Base-by-base conservation (phyloP, 2,113 vertebrate genomes). In the Prunella himalayana region DNA sequence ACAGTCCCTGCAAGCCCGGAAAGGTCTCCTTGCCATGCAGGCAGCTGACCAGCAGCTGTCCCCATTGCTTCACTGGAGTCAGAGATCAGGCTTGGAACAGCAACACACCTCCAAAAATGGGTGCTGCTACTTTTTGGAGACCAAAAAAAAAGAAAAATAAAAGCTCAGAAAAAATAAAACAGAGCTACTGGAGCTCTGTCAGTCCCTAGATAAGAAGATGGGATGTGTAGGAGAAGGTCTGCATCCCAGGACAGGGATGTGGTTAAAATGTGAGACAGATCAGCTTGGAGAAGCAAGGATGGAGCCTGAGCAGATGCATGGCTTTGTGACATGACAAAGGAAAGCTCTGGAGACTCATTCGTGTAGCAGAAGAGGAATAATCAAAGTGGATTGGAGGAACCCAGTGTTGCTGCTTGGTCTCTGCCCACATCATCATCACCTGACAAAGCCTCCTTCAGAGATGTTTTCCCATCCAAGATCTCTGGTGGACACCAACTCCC, bases 1-100 rank as follows among this genome's bases (percentile, higher is more conserved):
- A 13, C 0, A 18, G 25, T 6, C 35, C 17, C 17, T 4, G 81
- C 30, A 22, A 19, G 20, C 41, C 28, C 3, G 22, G 56, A 9
- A 18, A 28, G 24, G 13, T 7, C 4, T 24, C 57, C 77, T 30
- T 95, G 94, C 84, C 85, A 70, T 95, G 86, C 78, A 73, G 87
- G 3, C n/a, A 44, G 73, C 25, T 77, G 71, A 39, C 96, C 96
- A 76, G 79, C 94, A 96, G 96, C 94, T 96, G 96, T 93, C 96
- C 86, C 92, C 92, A 96, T 93, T 90, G 96, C 92, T 45, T 88
- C 96, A 68, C 72, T 10, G 50, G 30, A 93, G 87, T 4, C 50
- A 50, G 39, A 16, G 25, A 82, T 8, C 63, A 9, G 37, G 0
- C 50, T 0, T 6, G 56, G 30, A 61, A 33, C 6, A 1, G 30